These are phyloP conservation scores for Bolinopsis microptera DNA, from an alignment of 37 sponge, comb jelly and placozoan species.

Conservation along the genomic window DNA sequence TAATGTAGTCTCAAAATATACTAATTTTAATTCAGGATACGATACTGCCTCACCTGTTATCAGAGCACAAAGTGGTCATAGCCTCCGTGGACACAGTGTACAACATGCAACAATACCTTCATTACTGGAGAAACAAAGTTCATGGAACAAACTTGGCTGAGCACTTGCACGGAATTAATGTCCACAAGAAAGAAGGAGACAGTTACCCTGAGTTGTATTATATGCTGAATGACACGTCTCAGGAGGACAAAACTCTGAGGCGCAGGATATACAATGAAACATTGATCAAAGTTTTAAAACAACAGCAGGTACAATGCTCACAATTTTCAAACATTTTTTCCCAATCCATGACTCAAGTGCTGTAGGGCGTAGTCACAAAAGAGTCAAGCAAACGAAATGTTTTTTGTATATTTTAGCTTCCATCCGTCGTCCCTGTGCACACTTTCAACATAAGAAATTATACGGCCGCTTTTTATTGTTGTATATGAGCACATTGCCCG, in stretches of 20 bases:
- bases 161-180: slow-evolving; percentile 13
- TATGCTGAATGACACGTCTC: slow-evolving; percentile 40
- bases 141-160: neutral
- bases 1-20: neutral
- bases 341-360: no score
- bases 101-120: neutral
- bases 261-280: neutral
- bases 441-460: no score
- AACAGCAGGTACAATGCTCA: slow-evolving; percentile 45
- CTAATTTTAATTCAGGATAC: slow-evolving; percentile 21
- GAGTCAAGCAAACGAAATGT: no score
- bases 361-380: no score
- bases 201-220: neutral
- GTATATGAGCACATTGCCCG: no score
- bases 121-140: slow-evolving; percentile 48
- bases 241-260: slow-evolving; percentile 32
- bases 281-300: neutral
- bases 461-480: no score
- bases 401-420: no score
- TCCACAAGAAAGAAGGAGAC: slow-evolving; percentile 22
- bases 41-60: slow-evolving; percentile 6
- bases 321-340: no score
- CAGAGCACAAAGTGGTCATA: slow-evolving; percentile 25
- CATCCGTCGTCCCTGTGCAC: no score
- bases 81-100: slow-evolving; percentile 32